Base-by-base conservation (phyloP, 1,140 invertebrate species). In the Coboldia fuscipes region DNA sequence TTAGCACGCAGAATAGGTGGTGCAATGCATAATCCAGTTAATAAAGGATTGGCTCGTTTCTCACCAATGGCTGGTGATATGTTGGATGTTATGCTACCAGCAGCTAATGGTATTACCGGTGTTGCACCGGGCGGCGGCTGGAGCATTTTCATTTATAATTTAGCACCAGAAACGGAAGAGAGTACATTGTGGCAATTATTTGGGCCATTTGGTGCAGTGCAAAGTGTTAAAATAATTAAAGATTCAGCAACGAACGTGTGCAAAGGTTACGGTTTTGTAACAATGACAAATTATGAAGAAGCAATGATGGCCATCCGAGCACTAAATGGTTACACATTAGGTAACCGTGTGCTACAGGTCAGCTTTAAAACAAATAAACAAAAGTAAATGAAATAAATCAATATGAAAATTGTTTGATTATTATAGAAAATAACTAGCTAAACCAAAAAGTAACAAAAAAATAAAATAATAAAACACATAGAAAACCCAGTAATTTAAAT, bases 221-320 rank as follows among this genome's bases (percentile, higher is more conserved):
- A 97, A 58, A 90, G 81, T 47, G 93, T 98, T 40, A 97, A 97
- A 66, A 84, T 93, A 43, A 94, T 97, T 48, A 81, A 90, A 48
- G 94, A 97, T 63, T 73, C 88, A 51, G 82, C 93, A 57, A 93
- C 92, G 43, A 90, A 94, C 66, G 96, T 97, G 62, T 97, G 93
- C 72, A 97, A 97, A 66, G 94, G 94, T 42, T 97, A 96, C 57
- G 94, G 90, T 26, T 97, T 97, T 61, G 90, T 99, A 24, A 97
- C 90, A 39, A 98, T 98, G 94, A 92, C 90, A 56, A 96, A 96
- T 60, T 97, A 97, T 58, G 92, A 97, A 51, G 93, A 97, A 56
- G 89, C 93, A 12, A 73, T 93, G 12, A 84, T 93, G 50, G 93
- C 94, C 41, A 97, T 98, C 51, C 84, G 92, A 54, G 86, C 85